Base-by-base conservation (phyloP, 2,888 invertebrate genomes). In the Philereme vetulata region DNA sequence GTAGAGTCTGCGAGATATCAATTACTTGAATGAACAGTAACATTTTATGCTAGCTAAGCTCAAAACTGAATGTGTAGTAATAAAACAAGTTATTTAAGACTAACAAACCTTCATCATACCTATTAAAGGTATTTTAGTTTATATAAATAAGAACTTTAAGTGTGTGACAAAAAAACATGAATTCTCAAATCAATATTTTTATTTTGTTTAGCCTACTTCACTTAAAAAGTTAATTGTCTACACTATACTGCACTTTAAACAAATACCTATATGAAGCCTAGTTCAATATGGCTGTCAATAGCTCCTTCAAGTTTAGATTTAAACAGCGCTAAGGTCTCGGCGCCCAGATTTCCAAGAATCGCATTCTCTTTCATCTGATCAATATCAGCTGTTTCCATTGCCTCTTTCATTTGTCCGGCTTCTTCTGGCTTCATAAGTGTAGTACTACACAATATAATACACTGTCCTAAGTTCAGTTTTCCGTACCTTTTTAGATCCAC, bases 401-500 rank as follows among this genome's bases (percentile, higher is more conserved):
- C 56, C 10, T 65, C 53, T 43, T 60, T 65, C 44, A 76, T 45
- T 52, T 71, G 67, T 0, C 53, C 38, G 2, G 67, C 69, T 45
- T 76, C 73, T 42, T 74, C 71, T 35, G 68, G 38, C 50, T 68
- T 67, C 48, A 71, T 61, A 3, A 70, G 45, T 5, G 66, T 21
- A 4, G 70, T 33, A 47, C 56, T 63, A 5, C 63, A 43, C 4
- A 70, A 11, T 1, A 76, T 7, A 0, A 72, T 4, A 4, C 68
- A 51, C 4, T 49, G 11, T 0, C 64, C 68, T 1, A 76, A 53
- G 10, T 49, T 54, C 0, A 64, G 3, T 62, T 64, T 76, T 0
- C 67, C 69, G 51, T 78, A 74, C 51, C 71, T 72, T 47, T 67
- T 72, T 10, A 80, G 34, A 51, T 80, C 80, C n/a, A 59, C 68